Evolutionary conservation across 35 echinoderm and acorn worm genomes (phyloP).

Genomic region (Chiridota heheva): DNA sequence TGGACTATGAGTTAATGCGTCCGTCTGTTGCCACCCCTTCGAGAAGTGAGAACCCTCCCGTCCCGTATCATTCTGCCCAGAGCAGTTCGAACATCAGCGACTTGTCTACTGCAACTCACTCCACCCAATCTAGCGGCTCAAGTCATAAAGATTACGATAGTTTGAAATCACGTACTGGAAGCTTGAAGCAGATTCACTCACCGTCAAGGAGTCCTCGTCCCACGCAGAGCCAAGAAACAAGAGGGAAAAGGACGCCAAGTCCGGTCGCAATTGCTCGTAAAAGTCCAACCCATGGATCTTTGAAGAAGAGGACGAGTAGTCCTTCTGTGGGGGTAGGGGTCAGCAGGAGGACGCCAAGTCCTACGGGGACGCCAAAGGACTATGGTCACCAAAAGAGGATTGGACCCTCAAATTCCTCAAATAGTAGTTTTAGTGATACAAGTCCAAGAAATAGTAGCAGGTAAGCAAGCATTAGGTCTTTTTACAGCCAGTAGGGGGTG

Average conservation of each 20-base stretch:
- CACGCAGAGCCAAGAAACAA: conserved; percentile 24
- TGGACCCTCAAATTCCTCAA: conserved; percentile 74
- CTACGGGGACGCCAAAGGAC: conserved; percentile 23
- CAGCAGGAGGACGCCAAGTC: background rate
- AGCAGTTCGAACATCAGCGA: conserved; percentile 87
- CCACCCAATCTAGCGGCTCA: conserved; percentile 71
- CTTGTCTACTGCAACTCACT: conserved; percentile 58
- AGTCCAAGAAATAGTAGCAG: conserved; percentile 73
- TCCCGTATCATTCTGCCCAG: background rate
- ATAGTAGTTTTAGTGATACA: conserved; percentile 79
- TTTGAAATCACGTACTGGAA: conserved; percentile 2
- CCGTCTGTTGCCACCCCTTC: background rate
- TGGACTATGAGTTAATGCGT: background rate
- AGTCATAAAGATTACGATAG: conserved; percentile 37
- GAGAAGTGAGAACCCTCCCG: background rate
- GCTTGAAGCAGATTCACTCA: conserved; percentile 33
- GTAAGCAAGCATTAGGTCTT: background rate
- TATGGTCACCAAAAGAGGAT: conserved; percentile 29
- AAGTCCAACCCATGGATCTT: background rate
- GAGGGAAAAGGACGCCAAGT: conserved; percentile 38
- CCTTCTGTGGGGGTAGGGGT: background rate
- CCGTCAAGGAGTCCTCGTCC: conserved; percentile 37
- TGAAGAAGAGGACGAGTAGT: conserved; percentile 1
- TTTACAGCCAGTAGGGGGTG: background rate
- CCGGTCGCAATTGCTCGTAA: background rate